Evolutionary conservation across 2,113 vertebrate genomes (phyloP).

Genomic region (Podarcis raffonei): DNA sequence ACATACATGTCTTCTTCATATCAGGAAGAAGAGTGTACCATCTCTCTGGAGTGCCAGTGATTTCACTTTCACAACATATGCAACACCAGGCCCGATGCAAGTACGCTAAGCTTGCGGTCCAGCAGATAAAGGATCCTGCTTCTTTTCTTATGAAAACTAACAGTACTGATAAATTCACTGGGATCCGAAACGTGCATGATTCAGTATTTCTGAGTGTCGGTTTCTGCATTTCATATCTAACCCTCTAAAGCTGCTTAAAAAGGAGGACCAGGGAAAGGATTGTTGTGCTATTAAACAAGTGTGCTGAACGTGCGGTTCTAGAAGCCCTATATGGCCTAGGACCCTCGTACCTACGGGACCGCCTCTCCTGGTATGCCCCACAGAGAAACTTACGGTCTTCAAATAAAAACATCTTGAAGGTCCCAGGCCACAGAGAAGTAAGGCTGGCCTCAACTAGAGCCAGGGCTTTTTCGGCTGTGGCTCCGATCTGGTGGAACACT

Average conservation of each 20-base stretch:
- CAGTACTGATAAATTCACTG: neutral
- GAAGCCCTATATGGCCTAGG: neutral
- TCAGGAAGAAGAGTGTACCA: conserved; percentile 50
- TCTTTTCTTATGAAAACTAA: neutral
- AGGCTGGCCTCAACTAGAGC: too few species aligned
- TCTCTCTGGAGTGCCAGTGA: neutral
- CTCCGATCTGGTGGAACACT: too few species aligned
- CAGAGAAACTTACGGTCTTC: too few species aligned
- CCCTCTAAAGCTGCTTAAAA: neutral
- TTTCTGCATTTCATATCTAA: conserved; percentile 12
- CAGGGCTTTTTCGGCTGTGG: too few species aligned
- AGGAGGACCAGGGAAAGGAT: conserved; percentile 1
- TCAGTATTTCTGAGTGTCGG: neutral
- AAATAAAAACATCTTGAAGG: too few species aligned
- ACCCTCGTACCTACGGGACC: too few species aligned
- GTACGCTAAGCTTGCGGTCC: neutral
- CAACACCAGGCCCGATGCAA: conserved; percentile 9
- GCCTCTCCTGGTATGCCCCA: too few species aligned
- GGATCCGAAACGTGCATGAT: neutral
- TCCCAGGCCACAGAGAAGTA: too few species aligned
- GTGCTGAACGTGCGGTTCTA: conserved; percentile 14
- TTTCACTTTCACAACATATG: neutral
- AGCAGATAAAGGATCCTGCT: neutral
- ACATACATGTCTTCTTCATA: conserved; percentile 18
- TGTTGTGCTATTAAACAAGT: conserved; percentile 11